Evolutionary conservation across 2,888 invertebrate genomes (phyloP).

Genomic region (Meta bourneti): DNA sequence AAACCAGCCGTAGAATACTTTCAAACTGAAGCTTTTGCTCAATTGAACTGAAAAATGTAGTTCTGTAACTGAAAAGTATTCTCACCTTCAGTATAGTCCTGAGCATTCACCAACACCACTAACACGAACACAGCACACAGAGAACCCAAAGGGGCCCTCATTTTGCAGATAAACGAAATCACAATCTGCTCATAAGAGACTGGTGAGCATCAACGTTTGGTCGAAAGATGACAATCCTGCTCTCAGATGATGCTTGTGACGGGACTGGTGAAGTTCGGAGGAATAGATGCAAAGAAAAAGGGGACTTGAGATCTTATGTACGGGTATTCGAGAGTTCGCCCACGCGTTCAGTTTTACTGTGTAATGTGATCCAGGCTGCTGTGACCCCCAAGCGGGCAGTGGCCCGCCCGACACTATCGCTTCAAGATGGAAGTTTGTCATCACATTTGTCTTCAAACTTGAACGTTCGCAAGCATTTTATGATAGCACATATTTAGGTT

Average conservation of each 20-base stretch:
- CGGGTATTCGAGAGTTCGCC: constrained; percentile 45
- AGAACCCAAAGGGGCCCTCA: constrained; percentile 63
- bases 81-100: constrained; percentile 66
- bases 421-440: constrained; percentile 67
- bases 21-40: neutral
- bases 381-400: constrained; percentile 55
- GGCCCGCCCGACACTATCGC: constrained; percentile 57
- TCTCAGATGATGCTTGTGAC: constrained; percentile 23
- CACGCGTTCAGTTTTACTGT: constrained; percentile 33
- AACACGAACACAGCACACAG: constrained; percentile 38
- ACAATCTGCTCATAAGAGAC: constrained; percentile 41
- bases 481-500: neutral
- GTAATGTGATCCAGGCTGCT: constrained; percentile 58
- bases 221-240: constrained; percentile 45
- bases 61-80: neutral
- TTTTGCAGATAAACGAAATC: constrained; percentile 10
- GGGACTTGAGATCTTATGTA: constrained; percentile 49
- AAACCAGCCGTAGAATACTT: neutral
- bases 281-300: constrained; percentile 32
- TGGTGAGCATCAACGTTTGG: neutral
- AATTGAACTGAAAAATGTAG: neutral
- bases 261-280: neutral
- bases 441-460: constrained; percentile 32
- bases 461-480: neutral
- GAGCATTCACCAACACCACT: constrained; percentile 24